phyloP scores from a whole-genome alignment of 2,113 vertebrate species.

The Pteruthius melanotis region DNA sequence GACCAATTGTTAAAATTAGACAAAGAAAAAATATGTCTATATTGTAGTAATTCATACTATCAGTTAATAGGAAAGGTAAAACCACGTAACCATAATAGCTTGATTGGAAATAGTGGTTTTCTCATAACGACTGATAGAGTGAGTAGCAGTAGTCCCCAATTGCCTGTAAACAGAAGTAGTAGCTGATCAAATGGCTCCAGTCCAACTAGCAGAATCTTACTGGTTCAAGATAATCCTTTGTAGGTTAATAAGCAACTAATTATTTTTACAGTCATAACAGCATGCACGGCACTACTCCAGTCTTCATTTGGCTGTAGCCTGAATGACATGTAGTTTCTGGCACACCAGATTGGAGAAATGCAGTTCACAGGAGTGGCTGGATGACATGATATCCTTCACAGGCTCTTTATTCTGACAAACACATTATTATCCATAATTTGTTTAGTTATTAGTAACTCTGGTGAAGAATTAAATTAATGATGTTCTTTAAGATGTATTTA shows the following conservation, averaged over 20 bases:
- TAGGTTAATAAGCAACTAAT: constrained; percentile 18
- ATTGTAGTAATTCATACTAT: not conserved
- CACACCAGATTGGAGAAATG: not conserved
- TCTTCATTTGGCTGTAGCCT: not conserved
- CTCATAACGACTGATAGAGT: not conserved
- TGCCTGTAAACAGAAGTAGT: not conserved
- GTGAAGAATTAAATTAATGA: not conserved
- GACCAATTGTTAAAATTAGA: not conserved
- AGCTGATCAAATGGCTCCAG: not conserved
- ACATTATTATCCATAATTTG: not conserved
- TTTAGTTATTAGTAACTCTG: not conserved
- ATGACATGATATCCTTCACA: not conserved
- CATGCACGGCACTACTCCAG: not conserved
- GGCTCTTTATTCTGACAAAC: not conserved
- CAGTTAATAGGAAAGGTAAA: not conserved
- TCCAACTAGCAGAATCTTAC: not conserved
- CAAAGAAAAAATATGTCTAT: not conserved
- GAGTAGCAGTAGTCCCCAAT: not conserved
- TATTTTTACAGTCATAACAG: not conserved
- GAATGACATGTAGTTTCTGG: not conserved
- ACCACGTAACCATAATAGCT: not conserved
- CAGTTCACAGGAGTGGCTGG: not conserved
- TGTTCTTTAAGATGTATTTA: not conserved
- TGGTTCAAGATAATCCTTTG: not conserved
- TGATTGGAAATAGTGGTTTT: not conserved